Conservation (phyloP, 2,888 invertebrate species). For the Orchesellides sinensis region DNA sequence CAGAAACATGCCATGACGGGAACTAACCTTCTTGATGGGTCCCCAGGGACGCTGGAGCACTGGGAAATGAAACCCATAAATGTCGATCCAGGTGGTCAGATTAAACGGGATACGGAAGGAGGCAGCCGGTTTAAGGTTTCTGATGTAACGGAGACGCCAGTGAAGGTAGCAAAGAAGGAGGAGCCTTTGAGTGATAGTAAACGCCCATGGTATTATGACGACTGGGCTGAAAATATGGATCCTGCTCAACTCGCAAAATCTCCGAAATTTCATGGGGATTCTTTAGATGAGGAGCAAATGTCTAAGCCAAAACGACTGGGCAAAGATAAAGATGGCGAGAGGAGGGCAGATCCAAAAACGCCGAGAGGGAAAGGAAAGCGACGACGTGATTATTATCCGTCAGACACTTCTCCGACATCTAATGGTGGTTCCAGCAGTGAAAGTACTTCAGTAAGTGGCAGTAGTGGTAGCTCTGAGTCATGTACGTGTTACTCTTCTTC, state of each 20-base stretch:
- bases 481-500: not conserved
- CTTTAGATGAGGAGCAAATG: not conserved
- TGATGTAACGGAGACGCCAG: constrained; percentile 5
- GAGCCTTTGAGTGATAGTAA: constrained; percentile 1
- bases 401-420: not conserved
- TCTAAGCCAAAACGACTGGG: not conserved
- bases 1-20: constrained; percentile 14
- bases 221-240: constrained; percentile 6
- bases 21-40: constrained; percentile 19
- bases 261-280: not conserved
- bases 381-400: not conserved
- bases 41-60: constrained; percentile 27
- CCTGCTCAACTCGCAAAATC: too few relatives aligned
- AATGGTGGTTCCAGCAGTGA: not conserved
- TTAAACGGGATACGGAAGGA: not conserved
- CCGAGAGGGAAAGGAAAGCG: not conserved
- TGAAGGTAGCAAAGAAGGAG: constrained; percentile 23
- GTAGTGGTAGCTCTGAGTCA: not conserved
- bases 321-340: not conserved
- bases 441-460: not conserved
- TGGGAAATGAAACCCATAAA: constrained; percentile 26
- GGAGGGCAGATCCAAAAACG: not conserved
- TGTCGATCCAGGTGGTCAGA: constrained; percentile 31
- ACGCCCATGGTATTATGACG: constrained; percentile 24
- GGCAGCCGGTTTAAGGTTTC: constrained; percentile 33